Evolutionary conservation across 2,888 invertebrate species (phyloP).

Genomic region (Rotaria sp.): DNA sequence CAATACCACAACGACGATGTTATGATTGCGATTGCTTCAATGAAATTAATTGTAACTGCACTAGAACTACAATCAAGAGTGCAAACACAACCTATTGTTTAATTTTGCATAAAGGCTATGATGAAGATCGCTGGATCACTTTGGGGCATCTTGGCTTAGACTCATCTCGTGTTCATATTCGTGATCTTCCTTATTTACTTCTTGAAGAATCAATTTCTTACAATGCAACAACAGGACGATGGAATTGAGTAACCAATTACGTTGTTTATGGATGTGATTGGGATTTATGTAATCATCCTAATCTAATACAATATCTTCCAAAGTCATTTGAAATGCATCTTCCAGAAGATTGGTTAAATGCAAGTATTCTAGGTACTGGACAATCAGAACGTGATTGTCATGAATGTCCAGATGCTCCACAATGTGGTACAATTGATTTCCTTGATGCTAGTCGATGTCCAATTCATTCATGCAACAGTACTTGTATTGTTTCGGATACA

Average conservation of each 20-base stretch:
- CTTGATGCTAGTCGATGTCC: neutral
- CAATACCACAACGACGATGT: neutral
- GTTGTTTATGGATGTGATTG: conserved; percentile 3
- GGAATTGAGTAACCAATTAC: neutral
- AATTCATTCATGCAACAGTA: neutral
- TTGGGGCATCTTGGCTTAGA: neutral
- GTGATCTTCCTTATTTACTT: neutral
- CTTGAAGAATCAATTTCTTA: neutral
- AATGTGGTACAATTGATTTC: neutral
- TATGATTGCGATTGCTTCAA: neutral
- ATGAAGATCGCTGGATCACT: neutral
- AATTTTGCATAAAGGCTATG: neutral
- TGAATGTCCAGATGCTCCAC: neutral
- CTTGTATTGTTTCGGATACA: neutral
- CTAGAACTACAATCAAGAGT: neutral
- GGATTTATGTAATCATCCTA: neutral
- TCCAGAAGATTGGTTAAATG: neutral
- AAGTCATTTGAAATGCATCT: neutral
- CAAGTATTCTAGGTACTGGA: neutral
- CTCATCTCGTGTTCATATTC: neutral
- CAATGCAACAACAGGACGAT: neutral
- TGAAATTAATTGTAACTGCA: neutral
- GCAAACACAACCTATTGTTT: neutral
- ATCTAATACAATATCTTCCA: neutral
- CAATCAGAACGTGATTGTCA: neutral